Conservation (phyloP, 2,888 invertebrate species). For the Drosophila kokeensis region DNA sequence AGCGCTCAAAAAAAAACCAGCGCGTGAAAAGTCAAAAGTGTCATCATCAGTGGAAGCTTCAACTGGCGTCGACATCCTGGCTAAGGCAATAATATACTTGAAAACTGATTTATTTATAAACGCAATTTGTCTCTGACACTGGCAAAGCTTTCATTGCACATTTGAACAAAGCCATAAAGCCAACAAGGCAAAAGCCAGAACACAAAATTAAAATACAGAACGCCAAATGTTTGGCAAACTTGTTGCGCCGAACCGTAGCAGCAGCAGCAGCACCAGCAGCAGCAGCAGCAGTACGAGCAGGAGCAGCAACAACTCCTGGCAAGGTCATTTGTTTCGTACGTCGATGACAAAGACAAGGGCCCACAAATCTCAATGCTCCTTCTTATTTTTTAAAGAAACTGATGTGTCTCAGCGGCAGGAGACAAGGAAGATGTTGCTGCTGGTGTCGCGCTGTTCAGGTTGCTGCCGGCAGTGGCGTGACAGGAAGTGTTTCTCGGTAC, state of each 20-base stretch:
- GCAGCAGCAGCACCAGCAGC: constrained; percentile 8
- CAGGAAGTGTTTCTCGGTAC: constrained; percentile 67
- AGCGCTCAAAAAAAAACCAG: constrained; percentile 26
- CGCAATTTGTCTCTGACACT: constrained; percentile 65
- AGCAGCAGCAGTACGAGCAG: constrained; percentile 15
- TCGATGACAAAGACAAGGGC: constrained; percentile 67
- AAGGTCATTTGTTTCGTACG: constrained; percentile 75
- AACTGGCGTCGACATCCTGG: constrained; percentile 54
- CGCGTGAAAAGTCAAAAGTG: constrained; percentile 25
- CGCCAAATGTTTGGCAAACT: constrained; percentile 73
- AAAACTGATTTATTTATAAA: constrained; percentile 77
- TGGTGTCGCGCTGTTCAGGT: constrained; percentile 16
- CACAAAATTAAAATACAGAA: constrained; percentile 61
- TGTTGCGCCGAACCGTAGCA: constrained; percentile 54
- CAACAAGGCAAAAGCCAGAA: constrained; percentile 16
- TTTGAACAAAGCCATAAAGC: constrained; percentile 49
- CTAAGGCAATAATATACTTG: constrained; percentile 49
- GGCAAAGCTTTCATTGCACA: constrained; percentile 56
- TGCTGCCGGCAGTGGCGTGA: constrained; percentile 46
- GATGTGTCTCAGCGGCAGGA: constrained; percentile 15
- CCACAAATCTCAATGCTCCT: constrained; percentile 34
- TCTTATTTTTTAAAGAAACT: neutral
- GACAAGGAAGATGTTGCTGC: constrained; percentile 35
- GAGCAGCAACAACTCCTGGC: constrained; percentile 34
- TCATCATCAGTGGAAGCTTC: constrained; percentile 40